phyloP scores from a whole-genome alignment of 2,797 vertebrate species.

The Nannoperca obscura region DNA sequence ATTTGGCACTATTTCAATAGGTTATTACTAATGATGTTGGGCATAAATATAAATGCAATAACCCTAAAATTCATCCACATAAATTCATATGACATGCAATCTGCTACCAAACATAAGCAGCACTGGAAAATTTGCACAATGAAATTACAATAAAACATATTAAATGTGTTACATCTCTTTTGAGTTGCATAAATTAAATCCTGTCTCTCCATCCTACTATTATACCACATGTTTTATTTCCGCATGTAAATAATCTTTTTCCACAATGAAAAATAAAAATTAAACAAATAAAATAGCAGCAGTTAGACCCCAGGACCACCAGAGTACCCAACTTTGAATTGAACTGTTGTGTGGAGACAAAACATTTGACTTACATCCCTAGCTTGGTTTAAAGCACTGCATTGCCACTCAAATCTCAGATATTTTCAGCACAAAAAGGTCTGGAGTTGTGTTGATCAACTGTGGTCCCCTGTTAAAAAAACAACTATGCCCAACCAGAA shows the following conservation, averaged over 20 bases:
- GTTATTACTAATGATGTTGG: not conserved
- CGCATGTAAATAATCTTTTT: not conserved
- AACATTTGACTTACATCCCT: constrained; percentile 10
- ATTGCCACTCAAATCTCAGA: not conserved
- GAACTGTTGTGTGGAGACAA: not conserved
- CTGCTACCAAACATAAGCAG: constrained; percentile 7
- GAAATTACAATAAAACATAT: constrained; percentile 18
- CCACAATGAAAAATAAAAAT: not conserved
- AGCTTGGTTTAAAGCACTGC: constrained; percentile 2
- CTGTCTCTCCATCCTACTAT: not conserved
- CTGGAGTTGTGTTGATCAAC: not conserved
- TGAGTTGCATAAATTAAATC: constrained; percentile 5
- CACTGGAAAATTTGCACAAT: constrained; percentile 1
- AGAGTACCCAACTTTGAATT: constrained; percentile 4
- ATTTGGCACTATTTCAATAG: not conserved
- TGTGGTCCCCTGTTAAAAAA: not conserved
- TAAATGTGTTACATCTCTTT: constrained; percentile 10
- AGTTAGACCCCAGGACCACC: not conserved
- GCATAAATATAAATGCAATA: constrained; percentile 33
- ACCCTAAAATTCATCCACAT: not conserved
- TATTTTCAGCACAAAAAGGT: constrained; percentile 6
- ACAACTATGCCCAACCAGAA: not conserved
- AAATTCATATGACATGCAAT: constrained; percentile 34
- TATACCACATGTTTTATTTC: not conserved
- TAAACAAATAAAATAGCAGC: not conserved